These are phyloP conservation scores for Teleogryllus oceanicus DNA, from an alignment of 2,888 invertebrate genomes.

Conservation along the genomic window DNA sequence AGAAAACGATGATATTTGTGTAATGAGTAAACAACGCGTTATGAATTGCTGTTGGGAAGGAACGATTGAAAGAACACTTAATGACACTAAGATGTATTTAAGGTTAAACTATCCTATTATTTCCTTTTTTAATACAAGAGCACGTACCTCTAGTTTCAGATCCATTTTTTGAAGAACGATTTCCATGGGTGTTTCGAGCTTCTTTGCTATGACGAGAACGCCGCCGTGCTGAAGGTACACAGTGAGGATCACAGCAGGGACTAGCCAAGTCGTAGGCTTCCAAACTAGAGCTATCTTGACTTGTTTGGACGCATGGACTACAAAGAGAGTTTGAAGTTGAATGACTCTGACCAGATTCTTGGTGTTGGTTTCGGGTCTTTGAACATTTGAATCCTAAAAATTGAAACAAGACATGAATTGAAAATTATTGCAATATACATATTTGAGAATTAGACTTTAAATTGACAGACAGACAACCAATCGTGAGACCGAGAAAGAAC, in stretches of 20 bases:
- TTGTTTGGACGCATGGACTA: conserved; percentile 66
- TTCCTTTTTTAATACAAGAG: no score
- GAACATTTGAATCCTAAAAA: conserved; percentile 1
- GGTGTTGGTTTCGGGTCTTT: conserved; percentile 18
- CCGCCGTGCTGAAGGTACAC: conserved; percentile 64
- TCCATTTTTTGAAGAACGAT: conserved; percentile 20
- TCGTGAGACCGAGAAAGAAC: no score
- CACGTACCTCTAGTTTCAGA: conserved; percentile 31
- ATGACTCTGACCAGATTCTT: conserved; percentile 24
- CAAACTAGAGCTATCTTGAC: conserved; percentile 70
- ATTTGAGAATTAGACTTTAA: no score
- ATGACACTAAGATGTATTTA: no score
- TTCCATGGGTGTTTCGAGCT: conserved; percentile 47
- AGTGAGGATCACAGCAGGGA: conserved; percentile 82
- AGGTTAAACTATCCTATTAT: no score
- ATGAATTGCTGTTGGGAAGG: no score
- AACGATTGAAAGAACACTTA: no score
- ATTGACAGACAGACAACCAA: no score
- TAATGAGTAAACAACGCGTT: no score
- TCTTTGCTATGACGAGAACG: conserved; percentile 58
- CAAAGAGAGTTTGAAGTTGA: conserved; percentile 46
- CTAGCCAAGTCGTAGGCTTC: conserved; percentile 84
- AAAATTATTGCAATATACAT: no score
- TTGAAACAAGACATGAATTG: no score
- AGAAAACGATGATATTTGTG: no score